phyloP scores from a whole-genome alignment of 2,797 vertebrate genomes.

The Mastacembelus armatus region DNA sequence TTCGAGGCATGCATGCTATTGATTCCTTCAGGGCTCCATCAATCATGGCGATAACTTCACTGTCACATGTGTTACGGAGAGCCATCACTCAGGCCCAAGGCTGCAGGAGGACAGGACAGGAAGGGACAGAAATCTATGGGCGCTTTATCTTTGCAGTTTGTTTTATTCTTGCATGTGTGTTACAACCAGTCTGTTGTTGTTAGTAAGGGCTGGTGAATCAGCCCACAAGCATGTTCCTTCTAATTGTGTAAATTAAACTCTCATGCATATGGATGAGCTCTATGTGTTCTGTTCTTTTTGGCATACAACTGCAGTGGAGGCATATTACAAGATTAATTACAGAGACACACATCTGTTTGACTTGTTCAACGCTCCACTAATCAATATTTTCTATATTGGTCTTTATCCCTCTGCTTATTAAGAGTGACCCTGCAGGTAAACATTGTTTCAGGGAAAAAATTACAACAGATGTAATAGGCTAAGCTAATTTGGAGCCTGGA shows the following conservation, averaged over 20 bases:
- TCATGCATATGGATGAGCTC: neutral
- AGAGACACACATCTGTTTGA: too few species aligned
- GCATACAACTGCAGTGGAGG: neutral
- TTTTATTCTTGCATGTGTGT: conserved; percentile 14
- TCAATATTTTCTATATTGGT: too few species aligned
- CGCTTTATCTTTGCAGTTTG: conserved; percentile 51
- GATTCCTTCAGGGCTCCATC: conserved; percentile 77
- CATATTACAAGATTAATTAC: neutral
- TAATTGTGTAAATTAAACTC: conserved; percentile 30
- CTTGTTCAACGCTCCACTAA: too few species aligned
- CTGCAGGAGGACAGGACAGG: conserved; percentile 16
- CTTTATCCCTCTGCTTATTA: too few species aligned
- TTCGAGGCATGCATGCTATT: conserved; percentile 67
- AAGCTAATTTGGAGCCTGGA: too few species aligned
- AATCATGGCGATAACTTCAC: conserved; percentile 74
- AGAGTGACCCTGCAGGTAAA: too few species aligned
- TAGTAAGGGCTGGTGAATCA: conserved; percentile 32
- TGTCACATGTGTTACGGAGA: conserved; percentile 72
- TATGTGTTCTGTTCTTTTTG: neutral
- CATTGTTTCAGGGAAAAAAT: too few species aligned
- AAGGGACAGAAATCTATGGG: conserved; percentile 50
- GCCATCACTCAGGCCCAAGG: conserved; percentile 67
- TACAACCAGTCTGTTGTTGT: conserved; percentile 24
- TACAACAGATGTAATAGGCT: too few species aligned
- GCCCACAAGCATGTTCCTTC: conserved; percentile 16